Evolutionary conservation across 2,888 invertebrate species (phyloP).

Genomic region (Entomobrya multifasciata): DNA sequence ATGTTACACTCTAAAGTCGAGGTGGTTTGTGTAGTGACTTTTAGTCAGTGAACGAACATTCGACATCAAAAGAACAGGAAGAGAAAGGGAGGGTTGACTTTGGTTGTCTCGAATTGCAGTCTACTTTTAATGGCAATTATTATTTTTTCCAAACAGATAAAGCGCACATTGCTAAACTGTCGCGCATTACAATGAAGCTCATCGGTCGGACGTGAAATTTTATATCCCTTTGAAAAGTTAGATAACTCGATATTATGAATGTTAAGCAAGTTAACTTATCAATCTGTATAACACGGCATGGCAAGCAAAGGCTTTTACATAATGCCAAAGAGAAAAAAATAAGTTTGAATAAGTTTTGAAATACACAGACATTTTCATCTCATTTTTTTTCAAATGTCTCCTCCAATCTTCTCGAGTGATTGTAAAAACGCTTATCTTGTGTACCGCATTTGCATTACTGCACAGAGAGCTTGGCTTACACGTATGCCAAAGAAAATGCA

Average conservation of each 20-base stretch:
- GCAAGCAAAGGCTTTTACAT: no score
- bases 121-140: conserved; percentile 33
- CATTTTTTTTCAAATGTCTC: conserved; percentile 52
- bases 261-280: no score
- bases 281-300: no score
- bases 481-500: background rate
- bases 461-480: background rate
- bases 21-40: no score
- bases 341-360: conserved; percentile 9
- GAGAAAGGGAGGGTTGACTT: conserved; percentile 61
- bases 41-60: background rate
- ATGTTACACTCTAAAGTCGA: background rate
- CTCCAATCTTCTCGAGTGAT: conserved; percentile 48
- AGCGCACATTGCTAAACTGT: conserved; percentile 5
- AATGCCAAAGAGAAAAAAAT: background rate
- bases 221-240: conserved; percentile 18
- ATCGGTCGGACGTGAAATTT: conserved; percentile 38
- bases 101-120: conserved; percentile 39
- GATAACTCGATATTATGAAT: no score
- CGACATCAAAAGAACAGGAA: conserved; percentile 38
- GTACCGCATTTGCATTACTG: background rate
- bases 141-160: conserved; percentile 33
- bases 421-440: conserved; percentile 28
- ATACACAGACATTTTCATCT: conserved; percentile 1
- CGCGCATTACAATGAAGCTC: background rate